A percentile compares a stretch with the other conserved stretches of the same genome.
These are phyloP conservation scores for Uropsilus gracilis DNA, from an alignment of 2,113 vertebrate genomes.

Conservation along the genomic window DNA sequence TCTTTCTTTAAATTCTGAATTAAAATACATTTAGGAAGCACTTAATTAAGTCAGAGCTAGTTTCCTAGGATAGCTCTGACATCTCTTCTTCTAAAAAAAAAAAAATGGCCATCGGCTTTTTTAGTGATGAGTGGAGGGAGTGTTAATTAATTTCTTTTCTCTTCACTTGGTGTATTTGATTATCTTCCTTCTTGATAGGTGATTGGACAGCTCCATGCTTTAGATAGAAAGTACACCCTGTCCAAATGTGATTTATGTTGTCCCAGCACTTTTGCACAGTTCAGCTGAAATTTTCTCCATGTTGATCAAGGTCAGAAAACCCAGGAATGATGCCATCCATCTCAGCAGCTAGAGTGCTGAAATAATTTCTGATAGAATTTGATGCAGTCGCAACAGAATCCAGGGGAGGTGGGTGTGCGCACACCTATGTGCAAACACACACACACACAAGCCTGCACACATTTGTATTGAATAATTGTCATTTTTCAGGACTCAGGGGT, in stretches of 20 bases:
- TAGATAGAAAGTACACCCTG: conserved; percentile 71
- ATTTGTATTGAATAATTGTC: neutral
- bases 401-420: neutral
- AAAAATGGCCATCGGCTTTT: neutral
- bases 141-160: conserved; percentile 65
- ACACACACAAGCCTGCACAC: neutral
- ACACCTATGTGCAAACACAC: neutral
- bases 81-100: conserved; percentile 26
- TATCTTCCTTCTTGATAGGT: conserved; percentile 41
- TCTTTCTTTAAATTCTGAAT: conserved; percentile 62
- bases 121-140: conserved; percentile 19
- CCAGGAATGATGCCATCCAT: conserved; percentile 72
- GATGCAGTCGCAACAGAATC: neutral
- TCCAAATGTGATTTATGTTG: conserved; percentile 79
- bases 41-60: conserved; percentile 62
- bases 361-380: conserved; percentile 32
- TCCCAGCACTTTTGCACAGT: conserved; percentile 78
- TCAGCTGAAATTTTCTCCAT: conserved; percentile 83
- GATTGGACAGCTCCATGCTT: conserved; percentile 43
- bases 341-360: conserved; percentile 55
- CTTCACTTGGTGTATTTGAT: conserved; percentile 43
- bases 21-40: conserved; percentile 61
- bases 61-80: conserved; percentile 40
- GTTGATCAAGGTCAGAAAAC: conserved; percentile 82
- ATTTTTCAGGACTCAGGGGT: neutral